A percentile compares a stretch with the other conserved stretches of the same genome.
phyloP scores from a whole-genome alignment of 2,113 vertebrate genomes.

The Rhinoderma darwinii region DNA sequence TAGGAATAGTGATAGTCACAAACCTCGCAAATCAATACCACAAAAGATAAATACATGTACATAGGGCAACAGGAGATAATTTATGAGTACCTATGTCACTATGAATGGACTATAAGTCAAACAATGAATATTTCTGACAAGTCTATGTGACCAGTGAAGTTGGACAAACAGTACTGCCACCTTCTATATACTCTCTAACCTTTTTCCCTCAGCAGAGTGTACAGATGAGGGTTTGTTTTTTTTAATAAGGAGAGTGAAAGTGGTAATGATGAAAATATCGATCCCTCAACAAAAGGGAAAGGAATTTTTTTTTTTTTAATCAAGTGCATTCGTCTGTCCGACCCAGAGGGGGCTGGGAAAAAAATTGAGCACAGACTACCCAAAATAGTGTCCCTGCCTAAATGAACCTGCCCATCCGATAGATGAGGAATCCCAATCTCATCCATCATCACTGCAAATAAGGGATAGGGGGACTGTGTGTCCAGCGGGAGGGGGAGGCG shows the following conservation, averaged over 20 bases:
- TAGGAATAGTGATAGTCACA: not conserved
- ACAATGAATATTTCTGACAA: not conserved
- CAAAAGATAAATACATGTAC: not conserved
- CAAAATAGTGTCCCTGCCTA: conserved; percentile 30
- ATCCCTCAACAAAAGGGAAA: conserved; percentile 20
- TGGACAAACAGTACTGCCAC: not conserved
- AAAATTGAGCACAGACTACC: not conserved
- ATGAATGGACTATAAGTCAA: not conserved
- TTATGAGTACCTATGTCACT: not conserved
- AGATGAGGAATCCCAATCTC: conserved; percentile 19
- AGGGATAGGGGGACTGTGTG: conserved; percentile 25
- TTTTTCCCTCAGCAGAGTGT: not conserved
- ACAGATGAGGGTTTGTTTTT: not conserved
- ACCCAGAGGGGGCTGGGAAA: not conserved
- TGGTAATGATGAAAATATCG: conserved; percentile 51
- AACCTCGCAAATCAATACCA: not conserved
- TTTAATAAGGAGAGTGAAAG: conserved; percentile 40
- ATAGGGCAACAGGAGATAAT: too few species aligned
- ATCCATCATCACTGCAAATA: conserved; percentile 55
- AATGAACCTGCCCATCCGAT: conserved; percentile 46
- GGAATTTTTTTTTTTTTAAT: conserved; percentile 35
- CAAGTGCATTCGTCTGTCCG: not conserved
- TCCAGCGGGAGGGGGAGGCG: not conserved
- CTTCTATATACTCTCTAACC: conserved; percentile 23
- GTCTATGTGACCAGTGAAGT: not conserved